These are phyloP conservation scores for Pollenia griseotomentosa DNA, from an alignment of 2,888 invertebrate species.

Conservation along the genomic window DNA sequence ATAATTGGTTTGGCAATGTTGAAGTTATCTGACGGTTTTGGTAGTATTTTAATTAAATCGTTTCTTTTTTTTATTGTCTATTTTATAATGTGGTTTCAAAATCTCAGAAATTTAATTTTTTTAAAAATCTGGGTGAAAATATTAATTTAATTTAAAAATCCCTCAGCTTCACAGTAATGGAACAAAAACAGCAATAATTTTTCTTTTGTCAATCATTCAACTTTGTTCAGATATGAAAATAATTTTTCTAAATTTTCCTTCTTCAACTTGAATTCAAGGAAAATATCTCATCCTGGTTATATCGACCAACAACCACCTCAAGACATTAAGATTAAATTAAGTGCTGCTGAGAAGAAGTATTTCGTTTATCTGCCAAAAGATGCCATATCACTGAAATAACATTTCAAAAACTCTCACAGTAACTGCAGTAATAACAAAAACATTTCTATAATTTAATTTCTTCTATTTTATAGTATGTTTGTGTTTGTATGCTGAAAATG, in stretches of 20 bases:
- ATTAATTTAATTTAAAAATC: too few species aligned
- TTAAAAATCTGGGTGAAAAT: too few species aligned
- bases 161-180: too few species aligned
- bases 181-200: too few species aligned
- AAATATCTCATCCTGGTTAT: neutral
- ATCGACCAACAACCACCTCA: neutral
- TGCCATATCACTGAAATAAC: constrained; percentile 6
- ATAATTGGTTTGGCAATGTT: constrained; percentile 4
- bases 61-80: neutral
- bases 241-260: too few species aligned
- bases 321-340: constrained; percentile 29
- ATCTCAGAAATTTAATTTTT: too few species aligned
- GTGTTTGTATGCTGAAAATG: neutral
- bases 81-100: constrained; percentile 13
- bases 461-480: neutral
- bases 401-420: neutral
- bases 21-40: constrained; percentile 6
- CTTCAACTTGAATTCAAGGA: too few species aligned
- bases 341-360: neutral
- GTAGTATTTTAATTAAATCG: neutral
- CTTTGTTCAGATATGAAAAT: too few species aligned
- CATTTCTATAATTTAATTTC: constrained; percentile 22
- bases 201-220: too few species aligned
- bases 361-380: constrained; percentile 3
- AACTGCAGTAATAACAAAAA: neutral